A percentile compares a stretch with the other conserved stretches of the same genome.
Evolutionary conservation across 2,888 invertebrate genomes (phyloP).

Genomic region (Diadegma fenestrale): DNA sequence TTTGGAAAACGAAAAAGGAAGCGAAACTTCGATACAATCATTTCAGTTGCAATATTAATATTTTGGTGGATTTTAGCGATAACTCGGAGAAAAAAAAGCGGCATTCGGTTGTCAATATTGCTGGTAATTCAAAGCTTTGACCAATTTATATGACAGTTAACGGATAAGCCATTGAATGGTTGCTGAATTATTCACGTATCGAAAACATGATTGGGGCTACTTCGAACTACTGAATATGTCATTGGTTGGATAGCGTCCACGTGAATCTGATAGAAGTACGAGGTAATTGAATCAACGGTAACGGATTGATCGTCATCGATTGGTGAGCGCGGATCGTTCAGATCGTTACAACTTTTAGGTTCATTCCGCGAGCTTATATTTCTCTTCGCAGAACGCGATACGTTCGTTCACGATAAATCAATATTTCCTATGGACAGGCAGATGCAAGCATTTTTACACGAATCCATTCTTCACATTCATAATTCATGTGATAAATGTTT

Average conservation of each 20-base stretch:
- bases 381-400: too few relatives aligned
- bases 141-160: conserved; percentile 10
- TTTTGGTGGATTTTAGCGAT: not conserved
- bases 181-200: conserved; percentile 27
- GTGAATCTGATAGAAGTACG: conserved; percentile 33
- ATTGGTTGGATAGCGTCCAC: conserved; percentile 28
- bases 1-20: not conserved
- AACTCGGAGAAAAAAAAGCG: not conserved
- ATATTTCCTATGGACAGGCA: not conserved
- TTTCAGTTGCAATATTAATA: not conserved
- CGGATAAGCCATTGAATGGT: conserved; percentile 22
- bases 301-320: conserved; percentile 31
- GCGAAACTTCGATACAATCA: not conserved
- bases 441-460: not conserved
- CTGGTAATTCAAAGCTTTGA: conserved; percentile 9
- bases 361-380: not conserved
- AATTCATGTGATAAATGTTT: not conserved
- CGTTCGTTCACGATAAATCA: not conserved
- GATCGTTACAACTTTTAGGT: conserved; percentile 11
- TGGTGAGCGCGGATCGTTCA: conserved; percentile 1
- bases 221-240: conserved; percentile 29
- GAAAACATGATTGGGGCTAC: not conserved
- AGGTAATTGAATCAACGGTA: conserved; percentile 36
- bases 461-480: not conserved
- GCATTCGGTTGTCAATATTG: not conserved